Percentiles rank a stretch among this genome's conserved stretches.
Evolutionary conservation across 2,113 vertebrate genomes (phyloP).

Genomic region (Accipiter virgatus): DNA sequence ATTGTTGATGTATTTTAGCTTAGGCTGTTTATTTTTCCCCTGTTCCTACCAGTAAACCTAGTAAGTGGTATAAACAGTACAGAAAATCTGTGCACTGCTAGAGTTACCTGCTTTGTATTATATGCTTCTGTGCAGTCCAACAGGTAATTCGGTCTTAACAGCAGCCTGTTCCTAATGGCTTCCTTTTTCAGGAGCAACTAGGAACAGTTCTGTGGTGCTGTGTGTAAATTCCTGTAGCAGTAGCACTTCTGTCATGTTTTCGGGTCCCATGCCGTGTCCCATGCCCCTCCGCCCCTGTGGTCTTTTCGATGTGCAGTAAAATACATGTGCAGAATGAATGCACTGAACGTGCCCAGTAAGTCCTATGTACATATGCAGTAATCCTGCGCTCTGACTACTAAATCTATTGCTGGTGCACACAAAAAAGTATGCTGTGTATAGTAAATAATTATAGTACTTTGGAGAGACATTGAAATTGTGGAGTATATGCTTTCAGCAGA

Average conservation of each 20-base stretch:
- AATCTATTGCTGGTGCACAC: background rate
- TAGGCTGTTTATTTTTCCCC: background rate
- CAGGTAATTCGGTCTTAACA: background rate
- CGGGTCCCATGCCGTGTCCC: background rate
- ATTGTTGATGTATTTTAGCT: background rate
- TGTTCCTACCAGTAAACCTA: background rate
- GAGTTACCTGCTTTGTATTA: background rate
- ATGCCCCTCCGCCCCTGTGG: accelerated
- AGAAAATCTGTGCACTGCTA: background rate
- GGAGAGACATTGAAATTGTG: background rate
- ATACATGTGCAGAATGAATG: background rate
- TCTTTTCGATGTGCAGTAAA: background rate
- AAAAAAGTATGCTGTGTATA: background rate
- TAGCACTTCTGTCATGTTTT: background rate
- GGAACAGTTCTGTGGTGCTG: background rate
- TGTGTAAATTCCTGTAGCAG: background rate
- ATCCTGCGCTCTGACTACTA: background rate
- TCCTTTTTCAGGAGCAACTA: background rate
- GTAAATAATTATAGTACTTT: background rate
- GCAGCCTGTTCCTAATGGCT: background rate
- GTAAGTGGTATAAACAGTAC: background rate
- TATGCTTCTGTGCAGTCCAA: accelerated
- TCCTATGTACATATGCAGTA: background rate
- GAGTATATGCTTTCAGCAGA: background rate
- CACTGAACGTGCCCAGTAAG: background rate